Evolutionary conservation across 2,113 vertebrate species (phyloP), one percentile per base, ranked within the genome.

Genomic region (Myrmophylax atrothorax): DNA sequence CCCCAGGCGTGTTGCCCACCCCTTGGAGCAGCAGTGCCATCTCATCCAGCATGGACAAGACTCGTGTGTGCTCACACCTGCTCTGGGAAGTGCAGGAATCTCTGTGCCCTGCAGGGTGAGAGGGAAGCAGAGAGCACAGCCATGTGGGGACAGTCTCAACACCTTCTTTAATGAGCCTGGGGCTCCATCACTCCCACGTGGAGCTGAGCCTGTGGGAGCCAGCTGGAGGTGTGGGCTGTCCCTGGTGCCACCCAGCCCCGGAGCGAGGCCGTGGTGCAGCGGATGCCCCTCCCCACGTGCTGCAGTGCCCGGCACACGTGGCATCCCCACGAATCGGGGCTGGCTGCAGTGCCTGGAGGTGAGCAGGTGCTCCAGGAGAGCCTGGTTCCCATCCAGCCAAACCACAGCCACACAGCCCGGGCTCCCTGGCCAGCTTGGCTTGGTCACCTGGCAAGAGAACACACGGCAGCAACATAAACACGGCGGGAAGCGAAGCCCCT

Each of bases 371-470:
- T 6, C 1, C 1, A 3, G 22, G 52, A 19, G 47, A 91, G 46
- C 84, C 68, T 0, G 4, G 2, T 60, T 91, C 87, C 73, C 93
- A 40, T 0, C 83, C 28, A 0, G 63, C 46, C 94, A 55, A 91
- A 69, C 56, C 92, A 0, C 79, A 60, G 49, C 94, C 93, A 29
- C 16, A 5, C 76, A 10, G 6, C 81, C 74, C 81, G 4, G 60
- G 76, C 70, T 31, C 63, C 84, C 92, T 12, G 44, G 24, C 87
- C 94, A 55, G 93, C 90, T 86, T 96, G 94, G 90, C 94, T 75
- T 95, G 69, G 94, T 92, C 86, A 93, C 93, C 95, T 89, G 95
- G 95, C 96, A 94, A 23, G n/a, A 89, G 91, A 96, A 77, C 94
- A 93, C 90, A 88, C 24, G 47, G 81, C 93, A 63, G 84, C 3